These are phyloP conservation scores for Micromys minutus DNA, from an alignment of 2,113 vertebrate genomes.

Conservation along the genomic window DNA sequence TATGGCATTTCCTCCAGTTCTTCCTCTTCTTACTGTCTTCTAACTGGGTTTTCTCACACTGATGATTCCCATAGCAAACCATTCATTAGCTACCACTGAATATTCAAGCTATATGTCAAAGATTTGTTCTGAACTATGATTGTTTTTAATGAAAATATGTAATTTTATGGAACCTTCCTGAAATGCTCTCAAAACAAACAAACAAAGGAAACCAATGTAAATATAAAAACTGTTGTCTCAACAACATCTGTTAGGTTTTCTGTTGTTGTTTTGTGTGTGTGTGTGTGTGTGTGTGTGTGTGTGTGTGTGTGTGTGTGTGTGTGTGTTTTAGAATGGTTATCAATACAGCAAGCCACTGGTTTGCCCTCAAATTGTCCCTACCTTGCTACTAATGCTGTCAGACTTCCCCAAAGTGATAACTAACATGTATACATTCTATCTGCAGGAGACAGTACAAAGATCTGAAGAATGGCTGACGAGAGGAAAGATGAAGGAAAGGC, in stretches of 20 bases:
- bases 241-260: not conserved
- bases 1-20: not conserved
- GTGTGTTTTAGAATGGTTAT: not conserved
- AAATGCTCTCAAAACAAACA: not conserved
- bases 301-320: no score
- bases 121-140: not conserved
- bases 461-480: conserved; percentile 93
- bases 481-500: conserved; percentile 93
- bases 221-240: not conserved
- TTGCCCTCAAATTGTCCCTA: not conserved
- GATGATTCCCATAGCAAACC: not conserved
- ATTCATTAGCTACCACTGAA: not conserved
- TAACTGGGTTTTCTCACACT: not conserved
- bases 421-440: conserved; percentile 70
- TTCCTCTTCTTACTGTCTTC: not conserved
- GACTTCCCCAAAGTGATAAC: not conserved
- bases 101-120: not conserved
- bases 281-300: no score
- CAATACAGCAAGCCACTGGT: not conserved
- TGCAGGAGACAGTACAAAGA: conserved; percentile 76
- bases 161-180: not conserved
- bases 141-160: not conserved
- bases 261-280: no score
- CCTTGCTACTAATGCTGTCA: not conserved
- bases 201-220: not conserved